Evolutionary conservation across 1,140 invertebrate species (phyloP).

Genomic region (Scaptomyza hsui): DNA sequence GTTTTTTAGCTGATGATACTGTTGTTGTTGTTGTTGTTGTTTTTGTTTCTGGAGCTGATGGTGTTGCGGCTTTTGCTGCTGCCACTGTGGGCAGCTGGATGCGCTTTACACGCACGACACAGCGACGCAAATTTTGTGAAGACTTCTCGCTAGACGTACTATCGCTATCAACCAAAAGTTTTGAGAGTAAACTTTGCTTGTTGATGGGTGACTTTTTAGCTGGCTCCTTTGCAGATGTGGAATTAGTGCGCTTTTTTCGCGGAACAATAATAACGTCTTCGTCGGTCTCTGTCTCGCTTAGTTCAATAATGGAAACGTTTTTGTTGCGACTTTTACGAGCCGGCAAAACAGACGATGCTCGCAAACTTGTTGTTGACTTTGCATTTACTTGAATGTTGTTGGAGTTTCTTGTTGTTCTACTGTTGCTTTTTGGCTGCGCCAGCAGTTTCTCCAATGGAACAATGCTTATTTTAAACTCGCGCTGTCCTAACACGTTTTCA

Average conservation of each 20-base stretch:
- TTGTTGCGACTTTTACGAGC: slow-evolving; percentile 41
- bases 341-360: slow-evolving; percentile 18
- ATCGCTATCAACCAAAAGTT: slow-evolving; percentile 35
- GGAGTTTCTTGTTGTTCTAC: slow-evolving; percentile 2
- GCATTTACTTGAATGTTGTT: background rate
- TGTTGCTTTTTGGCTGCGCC: slow-evolving; percentile 50
- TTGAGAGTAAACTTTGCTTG: slow-evolving; percentile 29
- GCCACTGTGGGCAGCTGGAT: background rate
- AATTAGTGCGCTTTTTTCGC: slow-evolving; percentile 5
- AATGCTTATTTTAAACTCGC: slow-evolving; percentile 77
- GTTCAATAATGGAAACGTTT: slow-evolving; percentile 62
- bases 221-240: background rate
- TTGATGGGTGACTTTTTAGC: background rate
- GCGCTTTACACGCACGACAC: slow-evolving; percentile 62
- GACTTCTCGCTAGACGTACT: slow-evolving; percentile 15
- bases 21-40: background rate
- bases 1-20: background rate
- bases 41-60: background rate
- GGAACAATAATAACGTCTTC: slow-evolving; percentile 10
- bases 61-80: background rate
- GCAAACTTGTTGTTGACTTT: slow-evolving; percentile 12
- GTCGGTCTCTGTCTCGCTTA: slow-evolving; percentile 43
- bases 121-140: slow-evolving; percentile 25
- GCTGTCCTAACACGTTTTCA: slow-evolving; percentile 29
- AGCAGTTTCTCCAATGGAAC: slow-evolving; percentile 74